phyloP scores from a whole-genome alignment of 2,888 invertebrate genomes.

The Empis livida region DNA sequence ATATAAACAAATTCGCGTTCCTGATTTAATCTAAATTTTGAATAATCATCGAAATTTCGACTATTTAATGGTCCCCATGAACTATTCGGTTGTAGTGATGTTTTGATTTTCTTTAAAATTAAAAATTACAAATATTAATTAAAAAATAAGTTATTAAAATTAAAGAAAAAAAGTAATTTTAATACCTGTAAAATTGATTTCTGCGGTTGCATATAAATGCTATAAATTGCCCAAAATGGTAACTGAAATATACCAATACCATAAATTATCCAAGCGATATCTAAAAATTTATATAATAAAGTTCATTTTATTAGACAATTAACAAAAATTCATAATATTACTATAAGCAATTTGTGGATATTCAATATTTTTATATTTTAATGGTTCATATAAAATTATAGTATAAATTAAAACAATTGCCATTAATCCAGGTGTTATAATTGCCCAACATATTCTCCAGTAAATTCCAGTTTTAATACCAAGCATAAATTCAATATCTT shows the following conservation, averaged over 20 bases:
- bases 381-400: constrained; percentile 43
- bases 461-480: constrained; percentile 48
- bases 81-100: constrained; percentile 22
- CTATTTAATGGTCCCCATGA: constrained; percentile 31
- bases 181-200: constrained; percentile 13
- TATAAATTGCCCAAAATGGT: constrained; percentile 32
- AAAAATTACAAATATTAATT: background rate
- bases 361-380: constrained; percentile 43
- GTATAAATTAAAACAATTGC: constrained; percentile 58
- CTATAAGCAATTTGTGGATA: constrained; percentile 49
- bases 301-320: background rate
- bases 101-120: constrained; percentile 24
- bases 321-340: constrained; percentile 25
- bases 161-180: background rate
- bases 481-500: constrained; percentile 71
- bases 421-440: constrained; percentile 59
- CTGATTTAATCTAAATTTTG: constrained; percentile 18
- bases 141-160: background rate
- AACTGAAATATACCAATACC: constrained; percentile 39
- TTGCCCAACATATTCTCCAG: constrained; percentile 70
- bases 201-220: constrained; percentile 26
- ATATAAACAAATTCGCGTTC: constrained; percentile 2
- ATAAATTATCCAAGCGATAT: constrained; percentile 38
- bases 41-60: constrained; percentile 37
- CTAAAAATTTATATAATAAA: constrained; percentile 5